Conservation (phyloP, 2,888 invertebrate genomes). For the Isoperla grammatica region DNA sequence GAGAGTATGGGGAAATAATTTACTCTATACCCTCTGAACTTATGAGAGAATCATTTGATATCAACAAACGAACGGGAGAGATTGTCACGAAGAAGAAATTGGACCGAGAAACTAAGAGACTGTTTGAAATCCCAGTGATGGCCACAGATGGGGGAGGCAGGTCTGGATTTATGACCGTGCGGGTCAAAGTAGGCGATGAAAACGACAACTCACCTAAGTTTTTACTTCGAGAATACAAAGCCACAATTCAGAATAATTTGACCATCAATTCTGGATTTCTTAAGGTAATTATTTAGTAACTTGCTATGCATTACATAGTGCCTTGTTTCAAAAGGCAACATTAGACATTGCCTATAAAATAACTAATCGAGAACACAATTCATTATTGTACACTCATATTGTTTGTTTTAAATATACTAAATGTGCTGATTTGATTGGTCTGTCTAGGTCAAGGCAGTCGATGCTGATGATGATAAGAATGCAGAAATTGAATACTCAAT, state of each 20-base stretch:
- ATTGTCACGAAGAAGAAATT: conserved; percentile 62
- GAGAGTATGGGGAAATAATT: conserved; percentile 61
- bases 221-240: conserved; percentile 69
- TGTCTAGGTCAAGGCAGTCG: conserved; percentile 63
- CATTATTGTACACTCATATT: too few species aligned
- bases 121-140: conserved; percentile 70
- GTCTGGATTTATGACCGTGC: conserved; percentile 65
- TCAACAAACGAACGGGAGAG: conserved; percentile 59
- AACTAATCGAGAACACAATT: too few species aligned
- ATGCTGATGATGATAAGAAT: conserved; percentile 69
- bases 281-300: conserved; percentile 43
- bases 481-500: conserved; percentile 70
- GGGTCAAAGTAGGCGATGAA: conserved; percentile 74
- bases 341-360: too few species aligned
- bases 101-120: conserved; percentile 65
- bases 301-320: too few species aligned
- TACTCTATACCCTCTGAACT: conserved; percentile 75
- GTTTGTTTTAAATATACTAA: too few species aligned
- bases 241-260: conserved; percentile 58
- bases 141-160: conserved; percentile 79
- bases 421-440: too few species aligned
- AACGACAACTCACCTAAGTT: conserved; percentile 82
- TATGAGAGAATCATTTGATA: conserved; percentile 64
- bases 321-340: too few species aligned
- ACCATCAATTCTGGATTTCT: conserved; percentile 54